phyloP scores from a whole-genome alignment of 2,888 invertebrate species.

The Chymomyza fuscimana region DNA sequence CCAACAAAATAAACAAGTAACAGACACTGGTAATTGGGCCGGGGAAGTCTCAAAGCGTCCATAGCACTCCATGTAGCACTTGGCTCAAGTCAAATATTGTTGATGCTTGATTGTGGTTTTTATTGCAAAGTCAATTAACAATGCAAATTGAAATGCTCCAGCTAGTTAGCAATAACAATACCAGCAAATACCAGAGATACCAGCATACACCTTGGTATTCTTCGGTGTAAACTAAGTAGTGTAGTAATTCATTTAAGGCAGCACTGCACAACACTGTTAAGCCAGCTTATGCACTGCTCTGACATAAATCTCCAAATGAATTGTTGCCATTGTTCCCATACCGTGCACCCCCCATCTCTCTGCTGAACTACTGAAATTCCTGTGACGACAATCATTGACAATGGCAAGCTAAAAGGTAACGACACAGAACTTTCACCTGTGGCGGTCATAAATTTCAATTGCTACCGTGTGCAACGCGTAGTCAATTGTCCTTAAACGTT shows the following conservation, averaged over 20 bases:
- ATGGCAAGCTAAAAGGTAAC: constrained; percentile 20
- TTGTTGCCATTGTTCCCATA: not conserved
- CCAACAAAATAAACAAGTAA: constrained; percentile 3
- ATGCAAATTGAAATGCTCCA: constrained; percentile 29
- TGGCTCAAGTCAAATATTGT: constrained; percentile 11
- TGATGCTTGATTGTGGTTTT: constrained; percentile 53
- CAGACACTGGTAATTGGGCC: constrained; percentile 10
- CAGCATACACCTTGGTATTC: not conserved
- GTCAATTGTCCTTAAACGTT: constrained; percentile 59
- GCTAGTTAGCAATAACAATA: not conserved
- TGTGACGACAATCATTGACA: not conserved
- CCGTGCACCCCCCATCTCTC: not conserved
- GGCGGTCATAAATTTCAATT: constrained; percentile 57
- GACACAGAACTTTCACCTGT: constrained; percentile 59
- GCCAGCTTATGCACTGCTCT: constrained; percentile 34
- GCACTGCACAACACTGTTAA: not conserved
- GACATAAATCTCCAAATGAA: constrained; percentile 45
- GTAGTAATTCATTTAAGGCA: constrained; percentile 3
- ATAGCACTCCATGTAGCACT: not conserved
- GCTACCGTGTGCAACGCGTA: constrained; percentile 39
- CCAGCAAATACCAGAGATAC: not conserved
- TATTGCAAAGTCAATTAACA: constrained; percentile 45
- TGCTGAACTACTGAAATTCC: not conserved
- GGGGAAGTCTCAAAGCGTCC: not conserved
- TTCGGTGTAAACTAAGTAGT: not conserved